A percentile compares a stretch with the other conserved stretches of the same genome.
Conservation (phyloP, 2,888 invertebrate species). For the Mesodorylaimus sp. region DNA sequence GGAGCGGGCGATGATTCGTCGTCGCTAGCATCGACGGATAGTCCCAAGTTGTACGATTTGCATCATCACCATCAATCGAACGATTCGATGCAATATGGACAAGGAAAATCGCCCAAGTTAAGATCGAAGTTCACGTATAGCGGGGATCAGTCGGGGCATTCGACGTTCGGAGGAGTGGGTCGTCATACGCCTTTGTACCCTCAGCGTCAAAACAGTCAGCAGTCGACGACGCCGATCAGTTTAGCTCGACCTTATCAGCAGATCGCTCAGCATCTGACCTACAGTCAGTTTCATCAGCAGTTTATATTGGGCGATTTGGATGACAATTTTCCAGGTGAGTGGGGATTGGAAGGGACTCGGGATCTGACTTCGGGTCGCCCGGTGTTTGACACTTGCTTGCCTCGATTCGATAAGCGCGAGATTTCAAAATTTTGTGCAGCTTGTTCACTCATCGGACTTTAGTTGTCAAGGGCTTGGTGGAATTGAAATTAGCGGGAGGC, state of each 20-base stretch:
- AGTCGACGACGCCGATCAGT: background rate
- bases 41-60: background rate
- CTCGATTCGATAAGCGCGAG: no score
- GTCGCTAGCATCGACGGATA: background rate
- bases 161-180: background rate
- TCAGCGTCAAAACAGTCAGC: background rate
- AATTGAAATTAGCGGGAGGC: no score
- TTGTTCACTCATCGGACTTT: no score
- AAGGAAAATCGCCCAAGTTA: background rate
- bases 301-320: conserved; percentile 10
- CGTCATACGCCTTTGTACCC: background rate
- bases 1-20: background rate
- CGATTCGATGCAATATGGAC: background rate
- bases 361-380: no score
- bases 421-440: no score
- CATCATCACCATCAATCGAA: background rate
- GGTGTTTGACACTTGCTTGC: no score
- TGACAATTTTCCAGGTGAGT: background rate
- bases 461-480: no score
- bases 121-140: background rate
- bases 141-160: background rate
- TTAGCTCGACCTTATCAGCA: conserved; percentile 12
- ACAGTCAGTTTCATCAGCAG: conserved; percentile 12
- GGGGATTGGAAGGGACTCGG: no score
- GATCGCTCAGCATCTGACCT: conserved; percentile 11